Evolutionary conservation across 2,113 vertebrate species (phyloP).

Genomic region (Eidolon helvum): DNA sequence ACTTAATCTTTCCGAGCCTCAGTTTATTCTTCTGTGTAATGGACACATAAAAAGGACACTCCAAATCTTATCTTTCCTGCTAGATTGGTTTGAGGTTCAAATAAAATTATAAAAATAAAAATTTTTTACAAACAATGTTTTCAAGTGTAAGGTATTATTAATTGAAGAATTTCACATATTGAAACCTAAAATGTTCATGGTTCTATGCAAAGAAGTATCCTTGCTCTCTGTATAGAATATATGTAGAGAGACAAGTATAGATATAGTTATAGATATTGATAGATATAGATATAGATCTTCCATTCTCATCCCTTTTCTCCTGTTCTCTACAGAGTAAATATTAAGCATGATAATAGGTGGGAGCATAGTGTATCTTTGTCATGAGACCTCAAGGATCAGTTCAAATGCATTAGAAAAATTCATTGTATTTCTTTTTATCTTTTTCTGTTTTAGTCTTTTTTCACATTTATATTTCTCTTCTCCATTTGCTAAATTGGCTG

Average conservation of each 20-base stretch:
- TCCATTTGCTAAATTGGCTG: neutral
- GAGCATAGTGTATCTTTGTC: neutral
- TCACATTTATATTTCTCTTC: neutral
- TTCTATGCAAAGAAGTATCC: neutral
- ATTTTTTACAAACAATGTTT: neutral
- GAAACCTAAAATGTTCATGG: neutral
- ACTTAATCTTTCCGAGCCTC: conserved; percentile 33
- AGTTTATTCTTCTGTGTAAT: conserved; percentile 24
- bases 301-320: neutral
- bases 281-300: neutral
- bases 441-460: neutral
- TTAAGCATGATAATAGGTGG: neutral
- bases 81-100: conserved; percentile 34
- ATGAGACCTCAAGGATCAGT: neutral
- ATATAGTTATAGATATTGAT: neutral
- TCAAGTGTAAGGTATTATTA: conserved; percentile 6
- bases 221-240: neutral
- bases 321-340: conserved; percentile 3
- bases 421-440: neutral
- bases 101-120: conserved; percentile 49
- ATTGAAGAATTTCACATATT: neutral
- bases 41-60: neutral
- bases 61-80: neutral
- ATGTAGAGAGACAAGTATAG: neutral
- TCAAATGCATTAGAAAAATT: neutral